phyloP scores from a whole-genome alignment of 2,113 vertebrate genomes.

The Phalacrocorax aristotelis region DNA sequence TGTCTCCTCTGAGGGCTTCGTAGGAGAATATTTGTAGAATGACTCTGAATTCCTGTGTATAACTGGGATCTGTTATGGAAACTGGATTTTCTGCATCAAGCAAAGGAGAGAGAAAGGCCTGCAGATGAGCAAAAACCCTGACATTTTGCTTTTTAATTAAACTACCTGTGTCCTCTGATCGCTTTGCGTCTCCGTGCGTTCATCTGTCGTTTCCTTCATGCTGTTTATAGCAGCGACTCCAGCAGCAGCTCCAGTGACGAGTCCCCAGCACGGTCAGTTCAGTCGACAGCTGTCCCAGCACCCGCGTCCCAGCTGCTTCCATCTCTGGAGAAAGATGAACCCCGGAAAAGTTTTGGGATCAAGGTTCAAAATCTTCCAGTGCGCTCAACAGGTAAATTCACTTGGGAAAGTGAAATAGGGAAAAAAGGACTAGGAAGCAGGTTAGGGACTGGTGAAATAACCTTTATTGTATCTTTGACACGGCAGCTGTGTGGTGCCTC shows the following conservation, averaged over 20 bases:
- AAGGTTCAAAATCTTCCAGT: conserved; percentile 99
- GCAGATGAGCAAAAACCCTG: fast-evolving
- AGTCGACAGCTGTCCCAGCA: conserved; percentile 93
- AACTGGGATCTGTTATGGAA: not conserved
- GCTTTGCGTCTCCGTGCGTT: fast-evolving
- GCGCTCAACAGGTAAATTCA: conserved; percentile 90
- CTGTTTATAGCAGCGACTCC: conserved; percentile 84
- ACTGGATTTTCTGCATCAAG: not conserved
- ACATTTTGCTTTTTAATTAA: not conserved
- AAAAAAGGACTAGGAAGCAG: not conserved
- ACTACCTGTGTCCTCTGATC: fast-evolving
- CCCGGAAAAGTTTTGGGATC: conserved; percentile 98
- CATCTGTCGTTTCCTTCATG: not conserved
- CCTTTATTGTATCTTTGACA: fast-evolving
- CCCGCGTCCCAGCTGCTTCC: conserved; percentile 88
- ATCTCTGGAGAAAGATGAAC: conserved; percentile 95
- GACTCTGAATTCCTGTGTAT: not conserved
- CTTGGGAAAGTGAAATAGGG: fast-evolving
- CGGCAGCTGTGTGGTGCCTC: fast-evolving
- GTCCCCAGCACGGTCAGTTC: conserved; percentile 94
- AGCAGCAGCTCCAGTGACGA: conserved; percentile 97
- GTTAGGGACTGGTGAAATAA: not conserved
- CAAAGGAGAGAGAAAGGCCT: not conserved
- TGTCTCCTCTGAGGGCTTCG: not conserved
- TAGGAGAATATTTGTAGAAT: not conserved